Evolutionary conservation across 1,140 invertebrate genomes (phyloP).

Genomic region (Caligus rogercresseyi): DNA sequence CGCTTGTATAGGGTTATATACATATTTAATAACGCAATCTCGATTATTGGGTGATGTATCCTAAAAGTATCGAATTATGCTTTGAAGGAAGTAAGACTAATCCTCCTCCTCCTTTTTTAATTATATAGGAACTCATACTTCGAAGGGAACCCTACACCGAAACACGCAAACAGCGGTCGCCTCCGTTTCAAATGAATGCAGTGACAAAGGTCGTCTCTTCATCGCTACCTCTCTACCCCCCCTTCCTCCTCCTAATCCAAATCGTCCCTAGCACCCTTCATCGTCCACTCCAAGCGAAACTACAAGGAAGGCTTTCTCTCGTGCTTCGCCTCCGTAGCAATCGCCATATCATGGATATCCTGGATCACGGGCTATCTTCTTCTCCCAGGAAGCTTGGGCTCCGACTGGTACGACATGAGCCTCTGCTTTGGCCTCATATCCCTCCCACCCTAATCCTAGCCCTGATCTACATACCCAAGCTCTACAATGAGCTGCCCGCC

Average conservation of each 20-base stretch:
- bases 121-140: background rate
- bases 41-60: no score
- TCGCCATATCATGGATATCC: conserved; percentile 33
- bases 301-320: conserved; percentile 41
- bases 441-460: conserved; percentile 36
- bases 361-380: conserved; percentile 37
- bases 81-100: background rate
- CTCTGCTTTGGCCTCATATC: conserved; percentile 38
- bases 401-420: conserved; percentile 34
- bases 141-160: background rate
- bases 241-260: conserved; percentile 34
- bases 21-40: no score
- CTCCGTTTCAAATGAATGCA: background rate
- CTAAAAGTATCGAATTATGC: background rate
- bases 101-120: no score
- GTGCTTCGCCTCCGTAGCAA: conserved; percentile 32
- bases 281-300: conserved; percentile 37
- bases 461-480: conserved; percentile 38
- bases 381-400: conserved; percentile 25
- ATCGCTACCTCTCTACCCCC: background rate
- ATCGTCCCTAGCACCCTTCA: conserved; percentile 35
- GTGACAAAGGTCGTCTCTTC: background rate
- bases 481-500: conserved; percentile 36
- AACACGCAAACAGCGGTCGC: background rate
- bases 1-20: no score